Percentiles rank a stretch among this genome's conserved stretches.
These are phyloP conservation scores for Julus scandinavius DNA, from an alignment of 2,888 invertebrate genomes.

Conservation along the genomic window DNA sequence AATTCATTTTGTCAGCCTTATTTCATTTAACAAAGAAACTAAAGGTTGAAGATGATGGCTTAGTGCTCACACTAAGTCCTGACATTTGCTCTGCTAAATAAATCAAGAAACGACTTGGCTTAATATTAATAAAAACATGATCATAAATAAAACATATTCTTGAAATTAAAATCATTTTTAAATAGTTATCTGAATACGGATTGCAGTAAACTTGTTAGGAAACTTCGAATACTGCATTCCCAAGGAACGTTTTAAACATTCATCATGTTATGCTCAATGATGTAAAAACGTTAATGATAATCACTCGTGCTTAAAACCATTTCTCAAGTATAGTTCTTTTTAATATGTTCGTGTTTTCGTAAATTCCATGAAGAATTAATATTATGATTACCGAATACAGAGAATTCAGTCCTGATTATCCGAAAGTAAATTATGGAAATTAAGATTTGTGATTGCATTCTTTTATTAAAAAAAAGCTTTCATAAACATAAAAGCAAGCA, in stretches of 20 bases:
- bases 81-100: too few species aligned
- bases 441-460: neutral
- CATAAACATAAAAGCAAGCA: neutral
- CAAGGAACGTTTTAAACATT: too few species aligned
- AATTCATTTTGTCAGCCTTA: neutral
- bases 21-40: slow-evolving; percentile 18
- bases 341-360: neutral
- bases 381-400: neutral
- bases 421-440: neutral
- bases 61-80: neutral
- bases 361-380: neutral
- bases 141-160: too few species aligned
- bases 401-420: neutral
- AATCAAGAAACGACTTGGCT: too few species aligned
- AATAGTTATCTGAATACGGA: too few species aligned
- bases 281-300: neutral
- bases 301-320: neutral
- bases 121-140: too few species aligned
- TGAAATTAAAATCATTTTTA: too few species aligned
- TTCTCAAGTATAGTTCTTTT: neutral
- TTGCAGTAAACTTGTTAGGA: too few species aligned
- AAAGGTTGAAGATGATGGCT: neutral
- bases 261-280: too few species aligned
- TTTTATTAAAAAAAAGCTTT: neutral
- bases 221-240: too few species aligned